Conservation (phyloP, 2,113 vertebrate genomes). For the Phaetusa simplex region DNA sequence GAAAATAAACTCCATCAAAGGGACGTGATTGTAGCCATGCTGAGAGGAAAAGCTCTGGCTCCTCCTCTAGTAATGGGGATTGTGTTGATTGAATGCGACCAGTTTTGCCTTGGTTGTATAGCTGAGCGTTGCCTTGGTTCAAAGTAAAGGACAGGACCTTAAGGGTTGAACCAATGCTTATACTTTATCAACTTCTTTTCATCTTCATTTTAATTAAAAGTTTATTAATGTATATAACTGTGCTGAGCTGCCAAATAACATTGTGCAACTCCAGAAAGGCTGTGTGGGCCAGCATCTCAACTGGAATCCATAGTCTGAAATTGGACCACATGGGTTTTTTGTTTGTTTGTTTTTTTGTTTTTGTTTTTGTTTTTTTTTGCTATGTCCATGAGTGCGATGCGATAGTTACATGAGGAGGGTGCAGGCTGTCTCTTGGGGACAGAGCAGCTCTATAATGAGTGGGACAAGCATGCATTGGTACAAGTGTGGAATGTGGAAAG, state of each 20-base stretch:
- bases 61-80: not conserved
- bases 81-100: not conserved
- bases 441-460: not conserved
- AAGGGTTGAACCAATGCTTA: not conserved
- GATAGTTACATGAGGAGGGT: not conserved
- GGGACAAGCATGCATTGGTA: rapidly evolving
- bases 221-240: not conserved
- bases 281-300: not conserved
- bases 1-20: conserved; percentile 60
- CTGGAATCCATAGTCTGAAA: not conserved
- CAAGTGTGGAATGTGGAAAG: not conserved
- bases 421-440: not conserved
- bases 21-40: not conserved
- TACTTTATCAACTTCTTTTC: not conserved
- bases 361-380: not conserved
- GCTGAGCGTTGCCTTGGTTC: not conserved
- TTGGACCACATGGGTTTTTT: not conserved
- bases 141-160: not conserved
- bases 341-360: not conserved
- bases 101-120: not conserved
- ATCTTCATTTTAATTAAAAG: not conserved
- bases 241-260: not conserved
- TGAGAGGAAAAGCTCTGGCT: conserved; percentile 44
- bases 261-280: not conserved
- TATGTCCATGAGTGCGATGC: rapidly evolving